Evolutionary conservation across 2,888 invertebrate genomes (phyloP).

Genomic region (Drosophila percnosoma): DNA sequence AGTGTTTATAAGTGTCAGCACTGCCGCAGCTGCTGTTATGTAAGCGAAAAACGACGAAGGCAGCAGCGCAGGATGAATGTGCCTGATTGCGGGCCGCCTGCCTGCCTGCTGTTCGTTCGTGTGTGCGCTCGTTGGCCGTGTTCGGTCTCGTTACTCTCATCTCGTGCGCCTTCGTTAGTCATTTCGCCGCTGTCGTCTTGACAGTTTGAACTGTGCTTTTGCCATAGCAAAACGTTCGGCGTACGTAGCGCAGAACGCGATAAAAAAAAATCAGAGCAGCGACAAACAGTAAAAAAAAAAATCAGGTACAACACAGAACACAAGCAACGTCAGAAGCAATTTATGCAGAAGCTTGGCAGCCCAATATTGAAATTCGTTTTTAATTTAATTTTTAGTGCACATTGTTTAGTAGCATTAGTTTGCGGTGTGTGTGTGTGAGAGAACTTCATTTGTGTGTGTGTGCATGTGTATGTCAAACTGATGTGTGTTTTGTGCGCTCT

Average conservation of each 20-base stretch:
- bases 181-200: conserved; percentile 57
- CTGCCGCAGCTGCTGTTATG: conserved; percentile 41
- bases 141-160: conserved; percentile 19
- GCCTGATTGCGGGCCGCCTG: conserved; percentile 22
- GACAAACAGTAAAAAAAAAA: conserved; percentile 28
- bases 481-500: conserved; percentile 22
- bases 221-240: conserved; percentile 56
- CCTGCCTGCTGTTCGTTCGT: conserved; percentile 14
- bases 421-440: conserved; percentile 31
- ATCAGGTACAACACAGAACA: conserved; percentile 42
- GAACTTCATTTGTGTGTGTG: conserved; percentile 6
- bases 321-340: conserved; percentile 29
- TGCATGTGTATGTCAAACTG: conserved; percentile 24
- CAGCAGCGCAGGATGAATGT: conserved; percentile 52
- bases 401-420: conserved; percentile 22
- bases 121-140: conserved; percentile 16
- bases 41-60: conserved; percentile 36
- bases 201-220: conserved; percentile 75
- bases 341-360: conserved; percentile 45
- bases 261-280: conserved; percentile 34
- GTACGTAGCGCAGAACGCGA: conserved; percentile 52
- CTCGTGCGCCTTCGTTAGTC: conserved; percentile 33
- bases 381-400: conserved; percentile 56
- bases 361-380: conserved; percentile 63
- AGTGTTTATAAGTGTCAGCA: neutral